Evolutionary conservation across 2,888 invertebrate genomes (phyloP).

Genomic region (Rutpela maculata): DNA sequence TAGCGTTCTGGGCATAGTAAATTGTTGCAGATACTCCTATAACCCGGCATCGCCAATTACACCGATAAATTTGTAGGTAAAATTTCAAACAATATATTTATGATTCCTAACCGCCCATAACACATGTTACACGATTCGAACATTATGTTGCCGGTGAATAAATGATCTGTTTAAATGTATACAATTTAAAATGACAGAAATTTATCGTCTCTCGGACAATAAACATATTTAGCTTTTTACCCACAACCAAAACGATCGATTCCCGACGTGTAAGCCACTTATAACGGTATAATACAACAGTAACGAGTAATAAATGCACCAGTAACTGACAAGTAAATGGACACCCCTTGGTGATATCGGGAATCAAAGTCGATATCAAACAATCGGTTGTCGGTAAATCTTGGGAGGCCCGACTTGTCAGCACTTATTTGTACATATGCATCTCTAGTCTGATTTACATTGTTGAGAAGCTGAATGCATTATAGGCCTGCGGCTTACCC

Average conservation of each 20-base stretch:
- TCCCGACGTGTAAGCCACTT: slow-evolving; percentile 46
- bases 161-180: slow-evolving; percentile 49
- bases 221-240: slow-evolving; percentile 7
- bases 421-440: slow-evolving; percentile 35
- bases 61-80: not conserved
- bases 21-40: not conserved
- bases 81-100: not conserved
- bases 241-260: not conserved
- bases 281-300: slow-evolving; percentile 55
- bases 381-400: slow-evolving; percentile 54
- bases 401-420: slow-evolving; percentile 46
- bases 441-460: slow-evolving; percentile 14
- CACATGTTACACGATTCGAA: not conserved
- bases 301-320: slow-evolving; percentile 65
- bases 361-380: slow-evolving; percentile 60
- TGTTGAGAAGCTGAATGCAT: not conserved
- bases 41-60: not conserved
- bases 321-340: slow-evolving; percentile 65
- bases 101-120: slow-evolving; percentile 4
- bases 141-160: slow-evolving; percentile 1
- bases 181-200: slow-evolving; percentile 53
- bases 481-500: too few species aligned
- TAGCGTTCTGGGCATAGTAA: not conserved
- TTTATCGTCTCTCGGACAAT: slow-evolving; percentile 44
- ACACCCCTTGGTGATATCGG: slow-evolving; percentile 65